Evolutionary conservation across 1,140 invertebrate species (phyloP).

Genomic region (Coenobita brevimanus): DNA sequence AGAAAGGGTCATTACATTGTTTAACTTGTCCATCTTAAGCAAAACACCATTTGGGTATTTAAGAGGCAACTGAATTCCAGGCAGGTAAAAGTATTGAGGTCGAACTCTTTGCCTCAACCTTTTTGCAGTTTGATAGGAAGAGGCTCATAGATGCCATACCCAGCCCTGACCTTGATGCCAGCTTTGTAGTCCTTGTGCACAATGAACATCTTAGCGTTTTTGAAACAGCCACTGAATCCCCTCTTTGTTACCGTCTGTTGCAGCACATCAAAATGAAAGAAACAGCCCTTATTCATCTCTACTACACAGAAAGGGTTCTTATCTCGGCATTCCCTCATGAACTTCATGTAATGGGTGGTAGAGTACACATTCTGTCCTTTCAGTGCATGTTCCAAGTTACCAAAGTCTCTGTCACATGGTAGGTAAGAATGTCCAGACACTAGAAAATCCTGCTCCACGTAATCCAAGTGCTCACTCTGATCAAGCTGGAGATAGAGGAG

Average conservation of each 20-base stretch:
- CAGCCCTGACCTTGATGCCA: too few species aligned
- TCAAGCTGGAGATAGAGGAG: neutral
- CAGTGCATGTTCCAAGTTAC: neutral
- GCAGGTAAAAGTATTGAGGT: too few species aligned
- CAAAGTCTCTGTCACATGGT: slow-evolving; percentile 26
- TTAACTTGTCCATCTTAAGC: too few species aligned
- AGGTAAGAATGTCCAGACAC: slow-evolving; percentile 11
- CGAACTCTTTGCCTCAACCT: too few species aligned
- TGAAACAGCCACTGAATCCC: neutral
- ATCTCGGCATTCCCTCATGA: neutral
- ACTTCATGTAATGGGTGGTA: neutral
- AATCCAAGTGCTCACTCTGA: neutral
- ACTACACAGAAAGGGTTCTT: neutral
- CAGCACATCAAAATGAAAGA: neutral
- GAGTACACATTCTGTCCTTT: neutral
- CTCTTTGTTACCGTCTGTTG: neutral
- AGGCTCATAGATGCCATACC: too few species aligned
- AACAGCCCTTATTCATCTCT: neutral
- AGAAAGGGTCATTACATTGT: too few species aligned
- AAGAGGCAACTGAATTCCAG: too few species aligned
- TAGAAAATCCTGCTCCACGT: slow-evolving; percentile 17
- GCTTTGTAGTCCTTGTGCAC: too few species aligned
- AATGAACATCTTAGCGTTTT: too few species aligned
- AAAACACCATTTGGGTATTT: too few species aligned
- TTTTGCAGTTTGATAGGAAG: too few species aligned